Percentiles rank a stretch among this genome's conserved stretches.
Conservation (phyloP, 2,888 invertebrate species). For the Teleogryllus oceanicus region DNA sequence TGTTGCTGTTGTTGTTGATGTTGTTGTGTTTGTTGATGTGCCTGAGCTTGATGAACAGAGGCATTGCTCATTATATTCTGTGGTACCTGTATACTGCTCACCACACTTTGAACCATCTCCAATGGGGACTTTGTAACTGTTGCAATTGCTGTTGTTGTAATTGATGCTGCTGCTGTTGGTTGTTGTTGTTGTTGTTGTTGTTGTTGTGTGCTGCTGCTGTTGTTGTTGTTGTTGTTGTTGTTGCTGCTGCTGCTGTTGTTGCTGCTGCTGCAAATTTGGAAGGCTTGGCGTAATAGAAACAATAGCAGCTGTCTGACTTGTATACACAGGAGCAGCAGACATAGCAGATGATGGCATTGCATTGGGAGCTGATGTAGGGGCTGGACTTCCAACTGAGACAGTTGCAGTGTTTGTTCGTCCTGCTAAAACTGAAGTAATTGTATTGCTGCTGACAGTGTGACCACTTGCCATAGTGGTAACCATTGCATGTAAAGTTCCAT, state of each 20-base stretch:
- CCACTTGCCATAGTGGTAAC: slow-evolving; percentile 68
- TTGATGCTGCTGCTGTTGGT: slow-evolving; percentile 42
- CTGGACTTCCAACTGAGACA: slow-evolving; percentile 66
- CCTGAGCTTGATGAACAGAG: slow-evolving; percentile 41
- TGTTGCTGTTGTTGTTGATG: slow-evolving; percentile 30
- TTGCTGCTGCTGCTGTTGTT: slow-evolving; percentile 52
- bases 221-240: slow-evolving; percentile 57
- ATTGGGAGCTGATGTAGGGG: slow-evolving; percentile 47
- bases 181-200: slow-evolving; percentile 47
- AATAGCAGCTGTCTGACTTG: slow-evolving; percentile 28
- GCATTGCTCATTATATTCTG: slow-evolving; percentile 41
- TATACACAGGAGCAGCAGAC: slow-evolving; percentile 42
- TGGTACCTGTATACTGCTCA: slow-evolving; percentile 63
- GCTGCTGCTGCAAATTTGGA: slow-evolving; percentile 44
- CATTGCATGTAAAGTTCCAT: slow-evolving; percentile 44
- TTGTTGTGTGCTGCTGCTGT: slow-evolving; percentile 65
- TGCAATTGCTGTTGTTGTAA: slow-evolving; percentile 25
- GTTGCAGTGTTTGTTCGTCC: slow-evolving; percentile 73
- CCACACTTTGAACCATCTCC: slow-evolving; percentile 75
- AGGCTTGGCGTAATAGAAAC: slow-evolving; percentile 35
- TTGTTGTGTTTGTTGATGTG: slow-evolving; percentile 38
- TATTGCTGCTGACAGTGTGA: slow-evolving; percentile 73
- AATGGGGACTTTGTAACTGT: slow-evolving; percentile 61
- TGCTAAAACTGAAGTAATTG: slow-evolving; percentile 75
- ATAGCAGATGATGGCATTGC: slow-evolving; percentile 47